phyloP scores from a whole-genome alignment of 2,113 vertebrate genomes.

The Solenodon paradoxus region DNA sequence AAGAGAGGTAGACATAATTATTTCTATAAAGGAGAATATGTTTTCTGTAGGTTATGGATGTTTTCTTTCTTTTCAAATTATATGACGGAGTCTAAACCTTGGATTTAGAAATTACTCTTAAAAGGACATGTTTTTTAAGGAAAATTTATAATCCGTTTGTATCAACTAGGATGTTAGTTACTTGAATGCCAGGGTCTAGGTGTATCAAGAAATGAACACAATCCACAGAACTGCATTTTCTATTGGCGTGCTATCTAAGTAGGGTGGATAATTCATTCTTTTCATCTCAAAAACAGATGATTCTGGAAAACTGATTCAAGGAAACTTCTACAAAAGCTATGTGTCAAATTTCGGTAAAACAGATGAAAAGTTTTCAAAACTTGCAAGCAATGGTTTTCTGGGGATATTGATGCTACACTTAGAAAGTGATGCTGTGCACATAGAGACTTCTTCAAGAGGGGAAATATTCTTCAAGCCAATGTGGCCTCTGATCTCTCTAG shows the following conservation, averaged over 20 bases:
- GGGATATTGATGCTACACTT: not conserved
- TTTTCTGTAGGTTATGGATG: not conserved
- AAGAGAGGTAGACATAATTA: not conserved
- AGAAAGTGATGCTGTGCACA: not conserved
- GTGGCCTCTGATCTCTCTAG: not conserved
- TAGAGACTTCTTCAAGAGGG: not conserved
- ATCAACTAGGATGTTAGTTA: not conserved
- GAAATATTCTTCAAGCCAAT: not conserved
- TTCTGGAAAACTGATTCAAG: not conserved
- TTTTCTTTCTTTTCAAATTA: not conserved
- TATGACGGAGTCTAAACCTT: not conserved
- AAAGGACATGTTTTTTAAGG: not conserved
- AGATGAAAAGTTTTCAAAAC: not conserved
- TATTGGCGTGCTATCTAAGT: not conserved
- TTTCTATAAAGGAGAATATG: not conserved
- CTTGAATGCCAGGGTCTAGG: not conserved
- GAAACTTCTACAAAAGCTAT: not conserved
- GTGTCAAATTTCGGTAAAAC: not conserved
- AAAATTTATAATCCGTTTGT: not conserved
- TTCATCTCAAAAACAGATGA: not conserved
- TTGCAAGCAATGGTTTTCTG: not conserved
- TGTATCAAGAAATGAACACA: not conserved
- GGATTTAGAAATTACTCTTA: not conserved
- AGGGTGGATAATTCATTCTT: not conserved
- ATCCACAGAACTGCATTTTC: not conserved